A percentile compares a stretch with the other conserved stretches of the same genome.
Conservation (phyloP, 2,797 vertebrate genomes). For the Antrozous pallidus region DNA sequence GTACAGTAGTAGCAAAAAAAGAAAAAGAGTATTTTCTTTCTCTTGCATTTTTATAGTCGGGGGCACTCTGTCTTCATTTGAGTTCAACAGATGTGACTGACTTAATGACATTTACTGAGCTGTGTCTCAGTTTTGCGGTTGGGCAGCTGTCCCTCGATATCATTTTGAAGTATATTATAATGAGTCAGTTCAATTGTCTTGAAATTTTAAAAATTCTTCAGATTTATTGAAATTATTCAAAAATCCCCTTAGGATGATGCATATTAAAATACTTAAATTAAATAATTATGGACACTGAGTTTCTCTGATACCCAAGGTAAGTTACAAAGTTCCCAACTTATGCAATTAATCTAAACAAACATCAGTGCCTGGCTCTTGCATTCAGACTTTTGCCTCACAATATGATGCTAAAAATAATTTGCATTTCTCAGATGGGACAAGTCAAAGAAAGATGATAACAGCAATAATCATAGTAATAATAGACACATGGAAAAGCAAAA, state of each 20-base stretch:
- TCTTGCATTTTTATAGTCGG: background rate
- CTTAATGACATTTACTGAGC: background rate
- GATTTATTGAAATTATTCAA: background rate
- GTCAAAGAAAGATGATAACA: background rate
- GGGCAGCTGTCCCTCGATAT: background rate
- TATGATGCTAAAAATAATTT: constrained; percentile 17
- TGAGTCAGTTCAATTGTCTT: background rate
- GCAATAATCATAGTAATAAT: background rate
- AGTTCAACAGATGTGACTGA: background rate
- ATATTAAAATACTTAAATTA: constrained; percentile 16
- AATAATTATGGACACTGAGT: background rate
- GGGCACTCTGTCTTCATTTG: background rate
- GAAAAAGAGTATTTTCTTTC: background rate
- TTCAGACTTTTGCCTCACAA: background rate
- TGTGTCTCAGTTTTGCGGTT: background rate
- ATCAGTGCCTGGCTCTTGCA: background rate
- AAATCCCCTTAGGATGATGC: background rate
- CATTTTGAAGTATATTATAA: constrained; percentile 30
- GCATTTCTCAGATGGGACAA: constrained; percentile 24
- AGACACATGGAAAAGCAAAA: background rate
- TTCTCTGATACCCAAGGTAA: constrained; percentile 12
- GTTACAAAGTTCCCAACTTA: background rate
- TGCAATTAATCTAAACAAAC: background rate
- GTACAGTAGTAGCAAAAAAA: background rate
- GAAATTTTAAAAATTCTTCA: constrained; percentile 15